Evolutionary conservation across 2,797 vertebrate species (phyloP), one percentile per base, ranked within the genome.

Genomic region (Neosalanx taihuensis): DNA sequence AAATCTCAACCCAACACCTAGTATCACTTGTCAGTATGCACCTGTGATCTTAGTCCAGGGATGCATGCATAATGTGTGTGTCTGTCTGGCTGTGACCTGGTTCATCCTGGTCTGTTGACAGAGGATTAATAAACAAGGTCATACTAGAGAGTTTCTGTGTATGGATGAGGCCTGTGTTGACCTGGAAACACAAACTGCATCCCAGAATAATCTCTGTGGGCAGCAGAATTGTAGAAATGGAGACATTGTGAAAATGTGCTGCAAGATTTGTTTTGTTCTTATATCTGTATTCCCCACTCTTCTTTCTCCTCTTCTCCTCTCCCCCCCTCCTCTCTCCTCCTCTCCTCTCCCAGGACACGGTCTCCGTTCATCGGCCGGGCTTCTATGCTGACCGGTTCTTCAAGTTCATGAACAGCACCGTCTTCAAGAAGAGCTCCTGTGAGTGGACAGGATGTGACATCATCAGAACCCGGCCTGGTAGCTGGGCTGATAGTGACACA

Each of bases 311-410:
- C n/a, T 12, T 13, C 5, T 26, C 29, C 49, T 26, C 56, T 15
- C 29, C 6, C 37, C 86, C 82, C 17, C 53, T 67, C 67, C 61
- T 65, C 60, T 46, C 57, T 64, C 73, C 33, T 56, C 68, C 33
- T 33, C 51, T 69, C 69, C 56, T 78, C 67, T 83, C 79, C 69
- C 82, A 99, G 97, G 97, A 99, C 90, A 99, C 97, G 0, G 96
- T 99, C 35, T 99, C 97, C 0, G 97, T 99, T 58, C 97, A 99
- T 85, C 93, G 97, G 75, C 97, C 97, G 0, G 96, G 95, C 85
- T 99, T 99, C 90, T 99, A 99, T 0, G 97, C 97, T 0, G 96
- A 99, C 70, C 91, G 97, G 72, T 99, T 99, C 91, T 96, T 97
- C 91, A 97, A 96, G 87, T 99, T 99, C 89, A 99, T 99, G 97